Conservation (phyloP, 2,888 invertebrate genomes). For the Plagodis dolabraria region DNA sequence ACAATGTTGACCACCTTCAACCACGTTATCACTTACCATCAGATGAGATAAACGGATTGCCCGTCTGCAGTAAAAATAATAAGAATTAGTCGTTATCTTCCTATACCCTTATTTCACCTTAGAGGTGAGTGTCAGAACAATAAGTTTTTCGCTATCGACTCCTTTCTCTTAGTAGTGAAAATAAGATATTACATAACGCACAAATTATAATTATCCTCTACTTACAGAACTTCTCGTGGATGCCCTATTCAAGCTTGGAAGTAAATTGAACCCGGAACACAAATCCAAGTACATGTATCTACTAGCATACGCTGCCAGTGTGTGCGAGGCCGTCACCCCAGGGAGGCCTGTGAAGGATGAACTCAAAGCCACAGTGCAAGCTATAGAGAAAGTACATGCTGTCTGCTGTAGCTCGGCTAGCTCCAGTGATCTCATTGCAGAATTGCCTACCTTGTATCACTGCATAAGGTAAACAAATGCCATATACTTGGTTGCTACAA, state of each 20-base stretch:
- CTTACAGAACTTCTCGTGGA: constrained; percentile 93
- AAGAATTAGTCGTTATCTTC: no score
- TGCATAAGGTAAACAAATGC: constrained; percentile 91
- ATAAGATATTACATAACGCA: no score
- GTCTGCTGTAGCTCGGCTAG: constrained; percentile 96
- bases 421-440: constrained; percentile 96
- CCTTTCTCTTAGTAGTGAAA: no score
- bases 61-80: no score
- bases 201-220: not conserved
- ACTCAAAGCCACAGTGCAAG: constrained; percentile 94
- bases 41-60: no score
- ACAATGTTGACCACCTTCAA: no score
- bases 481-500: no score
- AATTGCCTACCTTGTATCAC: constrained; percentile 95
- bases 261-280: constrained; percentile 97
- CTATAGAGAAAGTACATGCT: constrained; percentile 95
- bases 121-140: no score
- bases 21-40: no score
- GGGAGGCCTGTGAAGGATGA: constrained; percentile 95
- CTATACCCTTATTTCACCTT: no score
- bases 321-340: constrained; percentile 89
- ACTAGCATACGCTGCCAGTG: constrained; percentile 97
- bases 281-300: constrained; percentile 98
- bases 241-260: constrained; percentile 96
- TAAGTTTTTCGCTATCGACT: no score